phyloP scores from a whole-genome alignment of 1,140 invertebrate genomes.

The Mizuhopecten yessoensis region DNA sequence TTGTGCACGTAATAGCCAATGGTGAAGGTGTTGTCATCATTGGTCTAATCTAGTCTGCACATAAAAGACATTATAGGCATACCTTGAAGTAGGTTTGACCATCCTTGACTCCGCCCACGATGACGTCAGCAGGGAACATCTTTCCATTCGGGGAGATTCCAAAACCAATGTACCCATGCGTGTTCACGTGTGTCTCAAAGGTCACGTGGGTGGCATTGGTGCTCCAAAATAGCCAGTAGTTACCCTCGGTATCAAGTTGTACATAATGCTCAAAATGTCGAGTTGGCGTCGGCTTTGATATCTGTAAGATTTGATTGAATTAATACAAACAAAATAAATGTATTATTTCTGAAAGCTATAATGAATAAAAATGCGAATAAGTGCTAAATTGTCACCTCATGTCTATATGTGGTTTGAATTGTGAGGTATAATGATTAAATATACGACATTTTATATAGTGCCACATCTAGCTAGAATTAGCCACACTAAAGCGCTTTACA shows the following conservation, averaged over 20 bases:
- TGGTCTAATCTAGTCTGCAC: no score
- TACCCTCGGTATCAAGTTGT: background rate
- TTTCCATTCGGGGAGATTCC: constrained; percentile 91
- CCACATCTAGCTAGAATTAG: no score
- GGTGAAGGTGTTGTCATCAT: no score
- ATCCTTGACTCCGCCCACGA: constrained; percentile 92
- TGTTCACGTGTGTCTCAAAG: constrained; percentile 50
- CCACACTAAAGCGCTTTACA: no score
- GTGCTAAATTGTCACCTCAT: no score
- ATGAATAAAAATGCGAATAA: no score
- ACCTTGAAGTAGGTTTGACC: constrained; percentile 81
- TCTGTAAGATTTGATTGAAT: background rate
- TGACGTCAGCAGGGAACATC: constrained; percentile 92
- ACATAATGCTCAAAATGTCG: constrained; percentile 48
- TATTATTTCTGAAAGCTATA: no score
- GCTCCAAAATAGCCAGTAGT: constrained; percentile 49
- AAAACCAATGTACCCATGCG: constrained; percentile 89
- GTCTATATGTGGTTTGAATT: no score
- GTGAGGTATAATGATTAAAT: no score
- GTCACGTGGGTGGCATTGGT: constrained; percentile 49
- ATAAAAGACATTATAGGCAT: no score
- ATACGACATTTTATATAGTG: no score
- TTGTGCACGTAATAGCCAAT: no score
- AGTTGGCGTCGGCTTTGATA: constrained; percentile 50
- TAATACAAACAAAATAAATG: background rate